Evolutionary conservation across 1,140 invertebrate species (phyloP), one percentile per base, ranked within the genome.

Genomic region (Protaetia brevitarsis): DNA sequence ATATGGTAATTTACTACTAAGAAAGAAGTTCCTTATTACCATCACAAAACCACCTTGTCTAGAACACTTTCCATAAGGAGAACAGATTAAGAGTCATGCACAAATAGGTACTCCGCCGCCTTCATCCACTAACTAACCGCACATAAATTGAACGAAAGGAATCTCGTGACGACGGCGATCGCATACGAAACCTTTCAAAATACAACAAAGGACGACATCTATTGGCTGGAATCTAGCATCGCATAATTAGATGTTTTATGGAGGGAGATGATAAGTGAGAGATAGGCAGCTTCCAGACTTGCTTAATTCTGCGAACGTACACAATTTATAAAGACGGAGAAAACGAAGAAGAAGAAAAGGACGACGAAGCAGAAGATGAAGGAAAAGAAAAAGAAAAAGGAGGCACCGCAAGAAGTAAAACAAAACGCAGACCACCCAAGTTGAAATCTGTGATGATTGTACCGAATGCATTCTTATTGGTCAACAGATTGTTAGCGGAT

Each of bases 391-490:
- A 45, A 19, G 41, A 51, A 51, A 51, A 51, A 51, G 19, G 19
- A 51, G 19, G 68, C 61, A 65, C 51, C 64, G 66, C 61, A 72
- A 70, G 64, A 66, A 70, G 68, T 72, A 70, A 72, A 72, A 72
- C 71, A 72, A 72, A 72, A 72, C 69, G 69, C 66, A 66, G 71
- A 72, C 71, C 71, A 72, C 71, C 71, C 71, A 72, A 70, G 71
- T 72, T 68, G 71, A 72, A 23, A 63, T 67, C 65, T 68, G 67
- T 70, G 69, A 51, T 51, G 41, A 72, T 70, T 68, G 71, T 67
- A 59, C 36, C 63, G 63, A 67, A 67, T 68, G 37, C 67, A 62
- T 57, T 72, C 66, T 67, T 68, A 72, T 72, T 72, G 70, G 70
- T 69, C 27, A 66, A 65, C 51, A 66, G 66, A 66, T 63, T 69